Evolutionary conservation across 2,888 invertebrate genomes (phyloP).

Genomic region (Rhabditoides inermis): DNA sequence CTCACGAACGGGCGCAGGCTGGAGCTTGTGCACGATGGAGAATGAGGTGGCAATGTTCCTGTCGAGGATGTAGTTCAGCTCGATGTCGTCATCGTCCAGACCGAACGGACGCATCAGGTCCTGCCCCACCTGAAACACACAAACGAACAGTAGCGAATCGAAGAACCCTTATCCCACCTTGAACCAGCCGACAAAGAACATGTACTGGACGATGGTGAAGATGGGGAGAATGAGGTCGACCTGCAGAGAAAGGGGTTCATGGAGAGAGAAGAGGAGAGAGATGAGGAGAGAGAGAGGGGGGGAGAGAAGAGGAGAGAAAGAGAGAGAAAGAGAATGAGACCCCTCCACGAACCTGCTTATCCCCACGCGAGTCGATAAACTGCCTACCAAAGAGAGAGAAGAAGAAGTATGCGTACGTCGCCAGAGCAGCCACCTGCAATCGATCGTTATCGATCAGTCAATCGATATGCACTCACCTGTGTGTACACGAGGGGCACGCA

Average conservation of each 20-base stretch:
- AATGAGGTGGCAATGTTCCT: neutral
- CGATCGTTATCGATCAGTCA: neutral
- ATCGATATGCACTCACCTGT: constrained; percentile 8
- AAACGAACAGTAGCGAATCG: no score
- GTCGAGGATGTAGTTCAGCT: constrained; percentile 1
- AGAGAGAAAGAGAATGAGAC: no score
- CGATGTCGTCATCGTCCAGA: constrained; percentile 4
- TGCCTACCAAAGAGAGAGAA: constrained; percentile 54
- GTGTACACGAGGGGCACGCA: constrained; percentile 36
- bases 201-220: constrained; percentile 34
- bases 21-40: neutral
- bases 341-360: no score
- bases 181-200: constrained; percentile 31
- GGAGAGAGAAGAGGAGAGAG: no score
- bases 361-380: neutral
- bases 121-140: constrained; percentile 3
- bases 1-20: neutral
- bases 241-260: no score
- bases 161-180: constrained; percentile 1
- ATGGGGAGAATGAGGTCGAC: constrained; percentile 29
- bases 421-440: constrained; percentile 51
- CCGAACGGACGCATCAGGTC: constrained; percentile 6
- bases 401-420: constrained; percentile 54
- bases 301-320: no score
- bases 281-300: no score